These are phyloP conservation scores for Mobula hypostoma DNA, from an alignment of 2,113 vertebrate species.

Conservation along the genomic window DNA sequence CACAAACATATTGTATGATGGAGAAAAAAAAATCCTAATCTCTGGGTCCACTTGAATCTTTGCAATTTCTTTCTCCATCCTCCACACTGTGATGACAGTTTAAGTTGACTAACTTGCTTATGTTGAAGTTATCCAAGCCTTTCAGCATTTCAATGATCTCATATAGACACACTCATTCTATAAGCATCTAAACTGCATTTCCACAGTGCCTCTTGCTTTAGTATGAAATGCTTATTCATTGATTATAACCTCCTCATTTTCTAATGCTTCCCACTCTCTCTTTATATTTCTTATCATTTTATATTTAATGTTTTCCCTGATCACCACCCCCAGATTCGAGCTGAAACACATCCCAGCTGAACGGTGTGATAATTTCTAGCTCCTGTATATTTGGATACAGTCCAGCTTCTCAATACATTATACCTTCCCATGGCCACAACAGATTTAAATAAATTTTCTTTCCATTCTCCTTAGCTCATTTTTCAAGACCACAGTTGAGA, in stretches of 20 bases:
- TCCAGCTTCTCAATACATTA: constrained; percentile 1
- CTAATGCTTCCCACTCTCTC: not conserved
- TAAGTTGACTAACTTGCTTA: constrained; percentile 26
- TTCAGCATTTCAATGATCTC: not conserved
- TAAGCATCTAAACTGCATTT: constrained; percentile 17
- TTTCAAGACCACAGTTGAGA: constrained; percentile 13
- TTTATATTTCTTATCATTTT: constrained; percentile 26
- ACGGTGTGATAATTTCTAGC: not conserved
- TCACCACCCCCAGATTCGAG: not conserved
- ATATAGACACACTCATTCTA: not conserved
- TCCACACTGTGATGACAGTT: constrained; percentile 1
- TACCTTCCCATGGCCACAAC: not conserved
- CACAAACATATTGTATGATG: not conserved
- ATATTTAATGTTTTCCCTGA: not conserved
- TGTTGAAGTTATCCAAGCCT: constrained; percentile 20
- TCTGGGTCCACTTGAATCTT: not conserved
- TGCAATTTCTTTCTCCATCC: constrained; percentile 8
- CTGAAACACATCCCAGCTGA: not conserved
- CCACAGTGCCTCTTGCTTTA: not conserved
- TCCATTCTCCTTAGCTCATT: not conserved
- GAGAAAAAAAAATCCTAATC: constrained; percentile 10
- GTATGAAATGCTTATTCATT: not conserved
- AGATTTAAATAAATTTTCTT: constrained; percentile 9
- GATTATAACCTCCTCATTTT: not conserved
- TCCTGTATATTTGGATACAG: not conserved